Evolutionary conservation across 2,797 vertebrate species (phyloP), one percentile per base, ranked within the genome.

Genomic region (Amblyraja radiata): DNA sequence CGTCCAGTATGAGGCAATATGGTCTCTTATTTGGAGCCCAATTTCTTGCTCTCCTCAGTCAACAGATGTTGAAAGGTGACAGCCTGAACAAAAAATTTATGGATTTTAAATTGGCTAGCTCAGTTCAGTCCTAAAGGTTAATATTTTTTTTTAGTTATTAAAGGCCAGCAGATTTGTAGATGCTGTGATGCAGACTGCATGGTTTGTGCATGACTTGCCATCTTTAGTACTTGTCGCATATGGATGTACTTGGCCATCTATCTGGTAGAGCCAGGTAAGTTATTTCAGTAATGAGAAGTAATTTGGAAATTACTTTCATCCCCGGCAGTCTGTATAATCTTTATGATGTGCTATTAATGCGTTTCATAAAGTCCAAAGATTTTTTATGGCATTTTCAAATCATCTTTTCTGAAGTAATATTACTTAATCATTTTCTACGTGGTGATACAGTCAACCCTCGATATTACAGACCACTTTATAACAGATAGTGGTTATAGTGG

Each of bases 11-110:
- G 76, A 32, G 76, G 76, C 78, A 78, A 78, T n/a, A 78, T 78
- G 76, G 9, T 23, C 71, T 74, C 28, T 78, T 11, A 78, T 78
- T 78, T 78, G 28, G 76, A 78, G 28, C 76, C n/a, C 76, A 78
- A 78, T 78, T 78, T 78, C 76, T 11, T 32, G 76, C 76, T 77
- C 76, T 32, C n/a, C 76, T 32, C 28, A 78, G 9, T 77, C 25
- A n/a, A 78, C 76, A 78, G 76, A 78, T 78, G 76, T 32, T 78
- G 28, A 78, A 78, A 78, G 76, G n/a, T 74, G 71, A 74, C 71
- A 21, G 71, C 76, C 76, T 78, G 76, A 32, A 78, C n/a, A 78
- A 78, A 78, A n/a, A 32, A 78, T 14, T 78, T 78, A 74, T 74
- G 71, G 71, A 68, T 74, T 74, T 74, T 25, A 74, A 73, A 74